These are phyloP conservation scores for Merodon equestris DNA, from an alignment of 2,888 invertebrate species.

Conservation along the genomic window DNA sequence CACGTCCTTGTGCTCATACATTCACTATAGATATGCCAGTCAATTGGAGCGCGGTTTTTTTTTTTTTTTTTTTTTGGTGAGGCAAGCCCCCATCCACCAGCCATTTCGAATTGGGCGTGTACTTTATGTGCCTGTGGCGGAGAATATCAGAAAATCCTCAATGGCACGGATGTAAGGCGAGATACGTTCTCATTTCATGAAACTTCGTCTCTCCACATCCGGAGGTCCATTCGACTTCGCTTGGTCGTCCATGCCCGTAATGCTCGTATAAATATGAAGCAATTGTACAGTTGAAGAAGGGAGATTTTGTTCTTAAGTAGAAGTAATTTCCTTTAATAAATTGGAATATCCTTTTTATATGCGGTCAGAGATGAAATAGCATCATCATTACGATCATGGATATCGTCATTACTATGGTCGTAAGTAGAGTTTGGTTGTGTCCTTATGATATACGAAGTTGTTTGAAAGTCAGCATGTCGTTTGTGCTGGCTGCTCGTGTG, in stretches of 20 bases:
- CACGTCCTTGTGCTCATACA: too few species aligned
- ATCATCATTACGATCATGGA: constrained; percentile 15
- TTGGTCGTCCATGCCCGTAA: constrained; percentile 32
- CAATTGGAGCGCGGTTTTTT: background rate
- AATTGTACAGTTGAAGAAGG: constrained; percentile 66
- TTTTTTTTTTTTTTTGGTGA: constrained; percentile 21
- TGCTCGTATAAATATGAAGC: constrained; percentile 61
- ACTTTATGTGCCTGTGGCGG: background rate
- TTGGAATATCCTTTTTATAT: constrained; percentile 69
- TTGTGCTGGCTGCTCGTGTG: constrained; percentile 46
- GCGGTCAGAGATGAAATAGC: constrained; percentile 66
- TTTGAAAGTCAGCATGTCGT: constrained; percentile 19
- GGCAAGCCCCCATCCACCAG: constrained; percentile 28
- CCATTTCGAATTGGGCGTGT: background rate
- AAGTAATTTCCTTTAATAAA: constrained; percentile 69
- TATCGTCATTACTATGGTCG: background rate
- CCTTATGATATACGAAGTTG: constrained; percentile 36
- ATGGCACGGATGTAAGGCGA: constrained; percentile 2
- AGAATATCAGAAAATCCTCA: constrained; percentile 22
- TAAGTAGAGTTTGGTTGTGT: constrained; percentile 18
- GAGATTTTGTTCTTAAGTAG: constrained; percentile 68
- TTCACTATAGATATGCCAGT: too few species aligned
- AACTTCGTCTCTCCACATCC: background rate
- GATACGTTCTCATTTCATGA: constrained; percentile 8
- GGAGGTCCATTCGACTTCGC: constrained; percentile 60